phyloP scores from a whole-genome alignment of 1,140 invertebrate species.

The Conopomorpha cramerella region DNA sequence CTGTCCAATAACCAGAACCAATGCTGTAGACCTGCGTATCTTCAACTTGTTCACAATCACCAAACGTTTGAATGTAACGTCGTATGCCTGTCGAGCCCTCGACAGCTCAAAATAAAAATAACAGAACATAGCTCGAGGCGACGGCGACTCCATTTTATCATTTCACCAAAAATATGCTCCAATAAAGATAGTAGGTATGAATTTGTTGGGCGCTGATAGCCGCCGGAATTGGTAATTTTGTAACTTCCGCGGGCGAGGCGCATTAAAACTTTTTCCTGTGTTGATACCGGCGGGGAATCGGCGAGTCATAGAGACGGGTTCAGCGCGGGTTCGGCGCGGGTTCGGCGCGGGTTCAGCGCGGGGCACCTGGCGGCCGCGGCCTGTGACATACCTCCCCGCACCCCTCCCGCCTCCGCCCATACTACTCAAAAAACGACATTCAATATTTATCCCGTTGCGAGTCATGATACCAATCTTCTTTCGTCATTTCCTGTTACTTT shows the following conservation, averaged over 20 bases:
- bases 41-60: background rate
- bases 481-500: too few species aligned
- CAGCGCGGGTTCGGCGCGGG: too few species aligned
- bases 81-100: too few species aligned
- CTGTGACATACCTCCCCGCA: background rate
- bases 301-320: too few species aligned
- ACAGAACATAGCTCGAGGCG: background rate
- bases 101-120: too few species aligned
- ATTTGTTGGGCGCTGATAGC: background rate
- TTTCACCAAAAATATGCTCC: background rate
- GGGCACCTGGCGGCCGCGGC: too few species aligned
- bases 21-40: background rate
- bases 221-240: background rate
- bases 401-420: too few species aligned
- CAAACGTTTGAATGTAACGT: too few species aligned
- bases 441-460: background rate
- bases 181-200: background rate
- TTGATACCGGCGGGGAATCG: background rate
- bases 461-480: too few species aligned
- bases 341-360: too few species aligned
- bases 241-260: background rate
- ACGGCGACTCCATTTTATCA: background rate
- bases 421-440: background rate
- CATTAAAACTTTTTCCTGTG: background rate
- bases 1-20: background rate